Percentiles rank a stretch among this genome's conserved stretches.
Evolutionary conservation across 1,140 invertebrate species (phyloP).

Genomic region (Maconellicoccus hirsutus): DNA sequence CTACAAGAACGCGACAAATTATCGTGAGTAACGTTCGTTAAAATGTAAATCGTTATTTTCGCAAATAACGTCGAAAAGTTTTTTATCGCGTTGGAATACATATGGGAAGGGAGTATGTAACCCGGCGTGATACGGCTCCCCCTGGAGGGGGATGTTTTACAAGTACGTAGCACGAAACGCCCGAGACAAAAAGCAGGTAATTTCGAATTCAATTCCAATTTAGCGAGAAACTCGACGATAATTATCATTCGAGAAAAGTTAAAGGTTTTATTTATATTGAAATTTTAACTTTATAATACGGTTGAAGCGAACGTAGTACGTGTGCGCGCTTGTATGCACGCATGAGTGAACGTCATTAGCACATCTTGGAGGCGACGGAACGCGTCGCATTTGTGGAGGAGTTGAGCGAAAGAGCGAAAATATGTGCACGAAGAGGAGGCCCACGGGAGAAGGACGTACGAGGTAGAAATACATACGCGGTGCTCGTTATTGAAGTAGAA

Average conservation of each 20-base stretch:
- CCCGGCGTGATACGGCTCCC: no score
- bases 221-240: background rate
- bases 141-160: background rate
- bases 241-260: background rate
- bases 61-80: conserved; percentile 3
- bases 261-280: conserved; percentile 10
- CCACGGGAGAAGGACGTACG: no score
- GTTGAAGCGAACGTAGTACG: no score
- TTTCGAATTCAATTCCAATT: conserved; percentile 9
- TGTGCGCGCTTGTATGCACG: background rate
- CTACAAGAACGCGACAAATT: background rate
- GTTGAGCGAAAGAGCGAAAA: no score
- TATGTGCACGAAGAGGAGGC: no score
- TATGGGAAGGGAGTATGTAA: no score
- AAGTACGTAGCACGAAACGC: background rate
- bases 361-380: background rate
- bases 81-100: background rate
- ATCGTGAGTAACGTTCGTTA: background rate
- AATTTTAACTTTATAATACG: background rate
- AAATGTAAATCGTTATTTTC: conserved; percentile 5
- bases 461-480: no score
- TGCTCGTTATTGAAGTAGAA: background rate
- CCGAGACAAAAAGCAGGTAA: background rate
- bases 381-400: background rate
- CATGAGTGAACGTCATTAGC: conserved; percentile 3